Base-by-base conservation (phyloP, 2,113 vertebrate genomes). In the Saguinus imperator region DNA sequence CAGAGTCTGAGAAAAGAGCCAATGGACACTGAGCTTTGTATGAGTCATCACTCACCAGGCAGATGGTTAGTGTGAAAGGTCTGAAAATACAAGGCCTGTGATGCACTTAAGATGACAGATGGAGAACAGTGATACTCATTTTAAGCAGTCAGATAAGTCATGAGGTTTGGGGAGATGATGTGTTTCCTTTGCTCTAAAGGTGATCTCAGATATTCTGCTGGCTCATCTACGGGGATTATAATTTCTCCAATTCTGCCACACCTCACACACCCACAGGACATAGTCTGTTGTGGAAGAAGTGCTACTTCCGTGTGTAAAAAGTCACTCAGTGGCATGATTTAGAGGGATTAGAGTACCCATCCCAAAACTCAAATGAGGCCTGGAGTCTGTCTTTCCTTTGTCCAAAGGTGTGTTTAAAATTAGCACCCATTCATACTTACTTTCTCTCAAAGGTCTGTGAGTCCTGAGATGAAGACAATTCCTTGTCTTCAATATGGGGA, bases 231-330 rank as follows among this genome's bases (percentile, higher is more conserved):
- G 1, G 64, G 6, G 29, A 18, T 50, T 66, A 23, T 57, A 6
- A 14, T 45, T 27, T 14, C 5, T 18, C 14, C 45, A 21, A 3
- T 17, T 55, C 27, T 43, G 55, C 8, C 35, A 25, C 17, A 6
- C 16, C 29, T 27, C 37, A 77, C 25, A 32, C 13, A 18, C n/a
- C 0, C 52, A 27, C 5, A 21, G 5, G 64, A n/a, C 25, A 8
- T 6, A 1, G 4, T 0, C 7, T 55, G 2, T 0, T 6, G n/a
- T 58, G 5, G 37, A 45, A 4, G 4, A 17, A 48, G 6, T 3
- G 4, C 9, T 11, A 21, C 20, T 12, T 35, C 1, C 21, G 29
- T 18, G 21, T 61, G 17, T 50, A 23, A 40, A 68, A 37, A 4
- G 0, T 0, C 72, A 58, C 1, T n/a, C 37, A 27, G 6, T 11